A percentile compares a stretch with the other conserved stretches of the same genome.
These are phyloP conservation scores for Drosophila kikkawai DNA, from an alignment of 1,140 invertebrate genomes.

Conservation along the genomic window DNA sequence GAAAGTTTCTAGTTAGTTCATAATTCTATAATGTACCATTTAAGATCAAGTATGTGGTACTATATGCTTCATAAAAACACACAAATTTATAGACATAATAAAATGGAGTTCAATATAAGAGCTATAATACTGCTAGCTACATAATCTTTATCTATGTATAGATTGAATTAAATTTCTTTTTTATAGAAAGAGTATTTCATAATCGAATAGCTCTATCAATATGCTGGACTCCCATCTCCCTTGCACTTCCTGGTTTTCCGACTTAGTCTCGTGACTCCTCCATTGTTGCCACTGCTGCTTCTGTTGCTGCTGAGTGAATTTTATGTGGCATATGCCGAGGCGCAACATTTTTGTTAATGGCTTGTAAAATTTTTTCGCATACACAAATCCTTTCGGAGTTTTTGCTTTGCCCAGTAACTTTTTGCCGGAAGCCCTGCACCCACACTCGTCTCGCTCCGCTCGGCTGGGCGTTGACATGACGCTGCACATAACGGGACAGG, in stretches of 20 bases:
- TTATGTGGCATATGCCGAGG: constrained; percentile 79
- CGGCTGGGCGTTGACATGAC: constrained; percentile 69
- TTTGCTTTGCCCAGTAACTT: constrained; percentile 40
- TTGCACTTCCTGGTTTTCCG: not conserved
- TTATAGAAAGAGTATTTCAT: not conserved
- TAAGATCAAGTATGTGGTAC: too few relatives aligned
- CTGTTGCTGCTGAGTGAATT: constrained; percentile 52
- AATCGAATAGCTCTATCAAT: not conserved
- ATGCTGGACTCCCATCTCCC: not conserved
- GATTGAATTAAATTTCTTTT: too few relatives aligned
- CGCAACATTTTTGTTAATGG: constrained; percentile 82
- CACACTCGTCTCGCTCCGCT: constrained; percentile 4
- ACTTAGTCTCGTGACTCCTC: constrained; percentile 15
- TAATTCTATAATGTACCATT: too few relatives aligned
- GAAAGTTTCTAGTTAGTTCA: too few relatives aligned
- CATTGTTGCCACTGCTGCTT: constrained; percentile 36
- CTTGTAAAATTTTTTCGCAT: constrained; percentile 73
- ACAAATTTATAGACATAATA: too few relatives aligned
- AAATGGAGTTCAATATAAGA: too few relatives aligned
- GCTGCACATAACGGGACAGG: constrained; percentile 34
- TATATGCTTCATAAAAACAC: too few relatives aligned
- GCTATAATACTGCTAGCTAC: too few relatives aligned
- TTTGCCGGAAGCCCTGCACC: constrained; percentile 59
- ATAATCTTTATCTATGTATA: too few relatives aligned
- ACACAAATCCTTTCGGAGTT: constrained; percentile 65